Percentiles rank a stretch among this genome's conserved stretches.
These are phyloP conservation scores for Polydrusus cervinus DNA, from an alignment of 2,888 invertebrate species.

Conservation along the genomic window DNA sequence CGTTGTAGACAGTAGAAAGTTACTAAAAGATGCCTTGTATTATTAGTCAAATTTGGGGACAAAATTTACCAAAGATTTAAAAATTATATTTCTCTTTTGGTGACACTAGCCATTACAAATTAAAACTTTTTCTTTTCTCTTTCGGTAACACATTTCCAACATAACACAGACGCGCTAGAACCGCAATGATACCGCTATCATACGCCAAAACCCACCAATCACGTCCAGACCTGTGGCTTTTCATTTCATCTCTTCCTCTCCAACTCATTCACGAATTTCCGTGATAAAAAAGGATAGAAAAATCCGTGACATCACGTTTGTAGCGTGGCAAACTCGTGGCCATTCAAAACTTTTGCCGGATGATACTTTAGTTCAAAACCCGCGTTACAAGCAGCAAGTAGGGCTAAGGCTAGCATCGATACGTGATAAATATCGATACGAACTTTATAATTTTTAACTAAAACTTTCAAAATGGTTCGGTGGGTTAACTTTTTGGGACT, in stretches of 20 bases:
- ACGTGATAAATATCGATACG: slow-evolving; percentile 29
- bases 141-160: slow-evolving; percentile 33
- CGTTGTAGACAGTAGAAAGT: too few relatives aligned
- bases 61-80: too few relatives aligned
- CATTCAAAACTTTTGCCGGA: slow-evolving; percentile 61
- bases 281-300: slow-evolving; percentile 44
- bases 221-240: slow-evolving; percentile 69
- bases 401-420: slow-evolving; percentile 23
- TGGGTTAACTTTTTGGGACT: slow-evolving; percentile 56
- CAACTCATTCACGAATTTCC: neutral
- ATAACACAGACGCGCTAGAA: slow-evolving; percentile 40
- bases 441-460: slow-evolving; percentile 4
- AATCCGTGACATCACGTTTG: slow-evolving; percentile 58
- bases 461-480: slow-evolving; percentile 54
- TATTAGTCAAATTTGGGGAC: too few relatives aligned
- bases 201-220: slow-evolving; percentile 63
- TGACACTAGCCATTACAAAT: neutral
- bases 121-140: slow-evolving; percentile 29
- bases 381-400: slow-evolving; percentile 37
- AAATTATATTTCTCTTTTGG: too few relatives aligned
- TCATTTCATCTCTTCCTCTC: slow-evolving; percentile 52
- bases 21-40: too few relatives aligned
- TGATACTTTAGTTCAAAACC: slow-evolving; percentile 51
- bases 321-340: slow-evolving; percentile 68
- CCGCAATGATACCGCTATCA: slow-evolving; percentile 53